A percentile compares a stretch with the other conserved stretches of the same genome.
Conservation (phyloP, 2,113 vertebrate genomes). For the Puffinus mauretanicus region DNA sequence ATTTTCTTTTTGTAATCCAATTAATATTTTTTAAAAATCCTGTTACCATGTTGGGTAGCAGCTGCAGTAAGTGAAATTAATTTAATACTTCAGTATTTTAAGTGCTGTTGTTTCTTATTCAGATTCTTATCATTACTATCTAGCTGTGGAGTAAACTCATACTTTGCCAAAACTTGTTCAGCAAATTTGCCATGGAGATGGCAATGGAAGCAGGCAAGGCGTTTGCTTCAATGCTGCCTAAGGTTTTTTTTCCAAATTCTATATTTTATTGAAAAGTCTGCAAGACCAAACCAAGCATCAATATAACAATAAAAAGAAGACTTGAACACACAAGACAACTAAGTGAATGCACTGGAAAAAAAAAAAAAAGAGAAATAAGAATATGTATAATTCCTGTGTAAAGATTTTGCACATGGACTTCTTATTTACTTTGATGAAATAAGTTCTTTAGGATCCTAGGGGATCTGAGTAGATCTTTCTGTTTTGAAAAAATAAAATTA, state of each 20-base stretch:
- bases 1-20: background rate
- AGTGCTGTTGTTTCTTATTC: background rate
- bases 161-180: background rate
- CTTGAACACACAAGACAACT: background rate
- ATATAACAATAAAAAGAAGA: background rate
- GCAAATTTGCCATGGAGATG: background rate
- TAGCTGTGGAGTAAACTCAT: background rate
- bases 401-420: background rate
- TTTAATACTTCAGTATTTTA: background rate
- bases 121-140: background rate
- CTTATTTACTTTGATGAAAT: background rate
- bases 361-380: background rate
- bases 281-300: background rate
- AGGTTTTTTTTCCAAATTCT: background rate
- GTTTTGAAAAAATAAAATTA: background rate
- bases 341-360: background rate
- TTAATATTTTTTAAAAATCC: background rate
- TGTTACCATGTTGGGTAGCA: background rate
- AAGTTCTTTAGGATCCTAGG: background rate
- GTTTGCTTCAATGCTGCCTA: background rate
- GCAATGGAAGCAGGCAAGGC: background rate
- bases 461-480: background rate
- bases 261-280: background rate
- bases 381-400: background rate
- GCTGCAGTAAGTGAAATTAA: background rate